Base-by-base conservation (phyloP, 2,888 invertebrate species). In the Synanthedon tipuliformis region DNA sequence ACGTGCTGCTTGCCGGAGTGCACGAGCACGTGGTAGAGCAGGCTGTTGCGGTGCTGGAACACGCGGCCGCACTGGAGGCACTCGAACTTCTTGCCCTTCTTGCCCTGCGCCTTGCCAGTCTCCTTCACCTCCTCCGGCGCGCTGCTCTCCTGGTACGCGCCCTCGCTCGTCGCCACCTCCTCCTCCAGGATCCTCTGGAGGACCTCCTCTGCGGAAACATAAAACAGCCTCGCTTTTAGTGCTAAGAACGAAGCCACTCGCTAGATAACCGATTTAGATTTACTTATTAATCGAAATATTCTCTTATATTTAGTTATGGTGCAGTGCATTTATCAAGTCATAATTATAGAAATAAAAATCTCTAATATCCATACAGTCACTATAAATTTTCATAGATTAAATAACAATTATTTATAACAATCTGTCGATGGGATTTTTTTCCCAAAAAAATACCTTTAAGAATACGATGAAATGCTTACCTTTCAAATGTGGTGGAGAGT, bases 21-120 rank as follows among this genome's bases (percentile, higher is more conserved):
- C 49, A 94, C 93, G 61, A 94, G 80, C 81, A 92, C 88, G 66
- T 96, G 96, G 77, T 96, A 96, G 56, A 95, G 90, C 52, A 95
- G 79, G 8, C 96, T 95, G 75, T 95, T 96, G 56, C 93, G 89
- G 61, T 96, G 95, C 54, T 91, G 90, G 71, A 96, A 96, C 53
- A 92, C 89, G 15, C 94, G 83, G 11, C 89, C 89, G 63, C 96
- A 96, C 61, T 92, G 88, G 3, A 87, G 82, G 64, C 94, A 94
- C 55, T 90, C 72, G 58, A 78, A 78, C 61, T 73, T 77, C 64
- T 79, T 83, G 56, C 63, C 67, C 52, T 61, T 62, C 61, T 78
- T 81, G 62, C 78, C 50, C 7, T 50, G 10, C n/a, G 45, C n/a
- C 16, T 48, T 45, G 11, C 4, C 11, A 5, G 7, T 50, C n/a